Conservation (phyloP, 1,140 invertebrate genomes). For the Hyles vespertilio region DNA sequence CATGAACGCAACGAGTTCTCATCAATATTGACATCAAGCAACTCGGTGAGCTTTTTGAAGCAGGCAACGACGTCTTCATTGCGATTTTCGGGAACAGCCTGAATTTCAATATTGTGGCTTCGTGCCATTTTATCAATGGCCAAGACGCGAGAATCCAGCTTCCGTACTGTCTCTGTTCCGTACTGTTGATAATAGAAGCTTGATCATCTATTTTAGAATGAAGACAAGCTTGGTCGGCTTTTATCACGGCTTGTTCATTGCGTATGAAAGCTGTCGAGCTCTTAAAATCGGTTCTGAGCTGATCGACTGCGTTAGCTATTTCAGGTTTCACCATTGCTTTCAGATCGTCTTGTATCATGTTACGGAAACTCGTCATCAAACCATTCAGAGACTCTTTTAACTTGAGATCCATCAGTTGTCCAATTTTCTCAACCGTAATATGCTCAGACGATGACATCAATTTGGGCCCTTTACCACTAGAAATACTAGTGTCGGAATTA, state of each 20-base stretch:
- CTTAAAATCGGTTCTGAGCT: too few relatives aligned
- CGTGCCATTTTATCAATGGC: background rate
- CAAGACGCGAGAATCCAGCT: background rate
- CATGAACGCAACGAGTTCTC: background rate
- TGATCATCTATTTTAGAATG: background rate
- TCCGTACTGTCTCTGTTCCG: background rate
- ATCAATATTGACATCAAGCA: background rate
- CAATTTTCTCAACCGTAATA: background rate
- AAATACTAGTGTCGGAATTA: background rate
- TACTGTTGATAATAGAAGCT: background rate
- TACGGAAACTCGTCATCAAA: too few relatives aligned
- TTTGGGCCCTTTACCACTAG: too few relatives aligned
- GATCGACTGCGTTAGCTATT: too few relatives aligned
- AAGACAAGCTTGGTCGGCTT: too few relatives aligned
- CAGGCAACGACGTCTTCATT: background rate
- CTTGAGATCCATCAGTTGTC: too few relatives aligned
- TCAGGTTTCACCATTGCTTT: too few relatives aligned
- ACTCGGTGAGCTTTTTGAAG: background rate
- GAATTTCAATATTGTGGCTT: background rate
- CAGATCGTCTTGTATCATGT: too few relatives aligned
- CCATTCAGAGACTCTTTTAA: too few relatives aligned
- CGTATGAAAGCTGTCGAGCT: too few relatives aligned
- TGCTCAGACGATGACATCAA: too few relatives aligned
- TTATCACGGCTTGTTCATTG: too few relatives aligned
- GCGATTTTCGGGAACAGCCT: background rate